Conservation (phyloP, 2,888 invertebrate genomes). For the Thera britannica region DNA sequence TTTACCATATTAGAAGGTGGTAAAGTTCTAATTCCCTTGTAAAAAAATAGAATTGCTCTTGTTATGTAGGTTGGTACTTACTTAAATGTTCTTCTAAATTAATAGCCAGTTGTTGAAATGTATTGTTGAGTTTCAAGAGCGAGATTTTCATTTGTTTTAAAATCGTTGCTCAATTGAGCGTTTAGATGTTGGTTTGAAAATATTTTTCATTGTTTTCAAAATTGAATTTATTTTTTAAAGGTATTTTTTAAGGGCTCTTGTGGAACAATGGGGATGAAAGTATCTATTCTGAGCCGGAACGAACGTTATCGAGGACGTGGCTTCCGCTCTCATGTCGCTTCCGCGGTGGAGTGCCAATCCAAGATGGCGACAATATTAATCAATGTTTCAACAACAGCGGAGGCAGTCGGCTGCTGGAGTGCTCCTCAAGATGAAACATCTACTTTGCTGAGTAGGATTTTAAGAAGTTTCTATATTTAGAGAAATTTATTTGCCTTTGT, state of each 20-base stretch:
- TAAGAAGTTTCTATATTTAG: slow-evolving; percentile 36
- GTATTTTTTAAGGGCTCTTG: slow-evolving; percentile 57
- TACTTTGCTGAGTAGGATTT: slow-evolving; percentile 58
- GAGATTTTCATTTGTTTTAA: slow-evolving; percentile 25
- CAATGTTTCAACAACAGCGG: slow-evolving; percentile 84
- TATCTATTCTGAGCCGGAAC: slow-evolving; percentile 57
- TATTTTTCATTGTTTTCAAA: slow-evolving; percentile 45
- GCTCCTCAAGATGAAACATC: slow-evolving; percentile 70
- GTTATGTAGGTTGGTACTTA: slow-evolving; percentile 4
- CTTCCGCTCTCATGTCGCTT: slow-evolving; percentile 52
- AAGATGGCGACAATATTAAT: slow-evolving; percentile 85
- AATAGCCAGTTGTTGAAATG: slow-evolving; percentile 39
- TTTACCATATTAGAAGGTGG: slow-evolving; percentile 22
- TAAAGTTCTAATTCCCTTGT: slow-evolving; percentile 29
- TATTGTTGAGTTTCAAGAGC: slow-evolving; percentile 27
- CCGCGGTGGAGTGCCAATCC: slow-evolving; percentile 72
- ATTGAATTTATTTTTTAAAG: slow-evolving; percentile 37
- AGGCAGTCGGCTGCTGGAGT: slow-evolving; percentile 56
- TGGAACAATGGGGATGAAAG: slow-evolving; percentile 69
- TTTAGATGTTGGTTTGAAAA: slow-evolving; percentile 44
- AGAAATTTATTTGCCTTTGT: slow-evolving; percentile 17
- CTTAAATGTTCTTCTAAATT: slow-evolving; percentile 36
- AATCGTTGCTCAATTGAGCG: slow-evolving; percentile 67
- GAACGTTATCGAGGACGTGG: slow-evolving; percentile 65
- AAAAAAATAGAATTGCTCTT: slow-evolving; percentile 12